A percentile compares a stretch with the other conserved stretches of the same genome.
These are phyloP conservation scores for Vireo altiloquus DNA, from an alignment of 2,113 vertebrate genomes.

Conservation along the genomic window DNA sequence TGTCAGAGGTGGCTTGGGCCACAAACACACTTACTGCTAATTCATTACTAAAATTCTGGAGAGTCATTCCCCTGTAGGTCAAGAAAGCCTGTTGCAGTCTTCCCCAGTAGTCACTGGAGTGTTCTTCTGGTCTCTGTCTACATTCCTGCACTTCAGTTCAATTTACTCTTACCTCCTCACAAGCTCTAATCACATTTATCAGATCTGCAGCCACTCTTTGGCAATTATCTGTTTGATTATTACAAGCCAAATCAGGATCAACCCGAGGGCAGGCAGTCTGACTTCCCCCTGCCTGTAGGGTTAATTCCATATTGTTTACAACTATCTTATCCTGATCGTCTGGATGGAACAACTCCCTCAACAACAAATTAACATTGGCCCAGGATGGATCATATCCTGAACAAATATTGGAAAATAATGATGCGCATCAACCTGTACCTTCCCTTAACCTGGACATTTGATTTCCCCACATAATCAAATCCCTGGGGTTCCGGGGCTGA, in stretches of 20 bases:
- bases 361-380: neutral
- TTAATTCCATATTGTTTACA: neutral
- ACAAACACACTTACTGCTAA: neutral
- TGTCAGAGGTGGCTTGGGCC: neutral
- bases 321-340: neutral
- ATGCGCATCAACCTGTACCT: neutral
- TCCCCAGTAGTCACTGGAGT: neutral
- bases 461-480: neutral
- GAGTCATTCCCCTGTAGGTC: neutral
- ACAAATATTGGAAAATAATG: neutral
- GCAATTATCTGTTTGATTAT: neutral
- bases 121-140: neutral
- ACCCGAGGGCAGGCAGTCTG: neutral
- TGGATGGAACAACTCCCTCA: neutral
- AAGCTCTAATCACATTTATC: neutral
- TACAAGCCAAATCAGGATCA: neutral
- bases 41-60: neutral
- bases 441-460: neutral
- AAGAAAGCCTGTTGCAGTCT: neutral
- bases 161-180: neutral
- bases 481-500: neutral
- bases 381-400: neutral
- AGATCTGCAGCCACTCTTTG: neutral
- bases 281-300: neutral
- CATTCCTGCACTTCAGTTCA: neutral